Percentiles rank a stretch among this genome's conserved stretches.
phyloP scores from a whole-genome alignment of 1,140 invertebrate genomes.

The Apis dorsata region DNA sequence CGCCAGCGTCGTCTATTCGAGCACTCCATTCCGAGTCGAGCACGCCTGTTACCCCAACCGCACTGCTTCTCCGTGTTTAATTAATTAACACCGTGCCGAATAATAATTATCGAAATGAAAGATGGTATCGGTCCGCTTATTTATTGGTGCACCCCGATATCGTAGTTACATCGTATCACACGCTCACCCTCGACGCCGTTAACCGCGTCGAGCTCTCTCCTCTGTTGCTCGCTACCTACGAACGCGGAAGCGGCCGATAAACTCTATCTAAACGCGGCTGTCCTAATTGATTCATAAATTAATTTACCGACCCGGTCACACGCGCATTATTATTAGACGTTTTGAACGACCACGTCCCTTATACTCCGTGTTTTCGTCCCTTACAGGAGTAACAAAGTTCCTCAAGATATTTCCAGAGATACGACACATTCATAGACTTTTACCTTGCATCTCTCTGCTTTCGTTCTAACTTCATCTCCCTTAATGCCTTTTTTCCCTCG shows the following conservation, averaged over 20 bases:
- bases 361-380: background rate
- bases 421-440: constrained; percentile 34
- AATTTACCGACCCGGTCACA: constrained; percentile 57
- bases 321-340: constrained; percentile 42
- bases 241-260: constrained; percentile 54
- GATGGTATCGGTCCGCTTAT: constrained; percentile 74
- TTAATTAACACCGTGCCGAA: constrained; percentile 72
- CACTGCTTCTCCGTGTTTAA: constrained; percentile 53
- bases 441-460: constrained; percentile 2
- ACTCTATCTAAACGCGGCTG: constrained; percentile 66
- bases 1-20: constrained; percentile 44
- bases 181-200: constrained; percentile 14
- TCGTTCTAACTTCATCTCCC: background rate
- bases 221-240: background rate
- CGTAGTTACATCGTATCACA: constrained; percentile 44
- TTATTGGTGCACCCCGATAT: constrained; percentile 71
- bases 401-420: background rate
- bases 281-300: constrained; percentile 76
- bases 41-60: background rate
- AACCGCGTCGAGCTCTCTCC: background rate
- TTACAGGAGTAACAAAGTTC: background rate
- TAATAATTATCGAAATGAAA: constrained; percentile 79
- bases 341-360: constrained; percentile 46
- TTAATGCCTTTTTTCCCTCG: constrained; percentile 3
- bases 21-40: constrained; percentile 18